These are phyloP conservation scores for Catocala fraxini DNA, from an alignment of 2,888 invertebrate species.

Conservation along the genomic window DNA sequence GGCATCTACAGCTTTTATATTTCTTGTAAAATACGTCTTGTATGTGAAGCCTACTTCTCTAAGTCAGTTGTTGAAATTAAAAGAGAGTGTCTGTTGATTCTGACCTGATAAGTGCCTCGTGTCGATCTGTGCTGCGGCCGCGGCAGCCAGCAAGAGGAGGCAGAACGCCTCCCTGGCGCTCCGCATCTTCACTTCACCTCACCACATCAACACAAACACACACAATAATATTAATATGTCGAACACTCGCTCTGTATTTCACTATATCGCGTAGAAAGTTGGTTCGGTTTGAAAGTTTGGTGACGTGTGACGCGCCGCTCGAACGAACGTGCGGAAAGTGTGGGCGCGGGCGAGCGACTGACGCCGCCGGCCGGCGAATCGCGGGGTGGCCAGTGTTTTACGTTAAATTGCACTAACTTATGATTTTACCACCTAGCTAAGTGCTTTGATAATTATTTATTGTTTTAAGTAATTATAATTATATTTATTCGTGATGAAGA, in stretches of 20 bases:
- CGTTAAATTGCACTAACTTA: slow-evolving; percentile 23
- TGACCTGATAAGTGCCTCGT: slow-evolving; percentile 83
- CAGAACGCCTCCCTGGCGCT: slow-evolving; percentile 83
- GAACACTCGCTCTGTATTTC: slow-evolving; percentile 51
- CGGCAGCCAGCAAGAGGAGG: slow-evolving; percentile 71
- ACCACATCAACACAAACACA: slow-evolving; percentile 81
- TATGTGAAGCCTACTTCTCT: slow-evolving; percentile 2
- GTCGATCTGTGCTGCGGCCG: slow-evolving; percentile 76
- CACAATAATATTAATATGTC: slow-evolving; percentile 58
- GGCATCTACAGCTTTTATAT: background rate
- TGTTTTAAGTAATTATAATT: background rate
- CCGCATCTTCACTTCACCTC: slow-evolving; percentile 78
- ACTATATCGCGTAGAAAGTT: slow-evolving; percentile 69
- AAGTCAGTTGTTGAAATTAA: slow-evolving; percentile 5
- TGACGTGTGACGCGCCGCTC: slow-evolving; percentile 68
- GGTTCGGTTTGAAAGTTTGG: slow-evolving; percentile 77
- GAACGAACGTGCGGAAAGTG: slow-evolving; percentile 40
- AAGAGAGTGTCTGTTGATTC: slow-evolving; percentile 26
- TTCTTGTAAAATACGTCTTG: background rate
- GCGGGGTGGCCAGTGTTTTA: slow-evolving; percentile 32
- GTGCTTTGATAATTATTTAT: background rate
- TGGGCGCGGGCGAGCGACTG: slow-evolving; percentile 74
- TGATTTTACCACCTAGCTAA: slow-evolving; percentile 13
- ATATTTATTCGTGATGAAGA: too few species aligned
- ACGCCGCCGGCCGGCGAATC: slow-evolving; percentile 64